phyloP scores from a whole-genome alignment of 2,113 vertebrate genomes.

The Prionailurus viverrinus region DNA sequence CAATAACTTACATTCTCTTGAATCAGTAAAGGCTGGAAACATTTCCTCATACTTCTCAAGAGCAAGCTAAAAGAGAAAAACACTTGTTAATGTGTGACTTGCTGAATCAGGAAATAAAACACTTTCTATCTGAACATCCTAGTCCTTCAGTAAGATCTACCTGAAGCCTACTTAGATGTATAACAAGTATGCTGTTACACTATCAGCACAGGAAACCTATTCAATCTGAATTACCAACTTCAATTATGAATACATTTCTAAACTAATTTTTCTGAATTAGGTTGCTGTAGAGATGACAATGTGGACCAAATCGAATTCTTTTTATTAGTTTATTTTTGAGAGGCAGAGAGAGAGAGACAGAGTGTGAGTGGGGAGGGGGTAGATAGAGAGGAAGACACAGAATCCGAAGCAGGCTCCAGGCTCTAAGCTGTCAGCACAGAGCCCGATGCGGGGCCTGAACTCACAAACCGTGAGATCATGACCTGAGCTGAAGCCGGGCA shows the following conservation, averaged over 20 bases:
- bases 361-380: too few relatives aligned
- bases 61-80: slow-evolving; percentile 90
- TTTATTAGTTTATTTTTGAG: too few relatives aligned
- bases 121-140: neutral
- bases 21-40: slow-evolving; percentile 99
- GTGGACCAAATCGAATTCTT: neutral
- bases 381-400: too few relatives aligned
- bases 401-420: too few relatives aligned
- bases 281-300: neutral
- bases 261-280: neutral
- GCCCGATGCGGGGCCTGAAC: too few relatives aligned
- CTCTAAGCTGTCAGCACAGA: too few relatives aligned
- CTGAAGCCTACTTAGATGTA: neutral
- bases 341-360: too few relatives aligned
- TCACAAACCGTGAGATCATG: too few relatives aligned
- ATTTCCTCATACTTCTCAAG: slow-evolving; percentile 99
- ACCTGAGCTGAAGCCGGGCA: too few relatives aligned
- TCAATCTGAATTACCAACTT: slow-evolving; percentile 47
- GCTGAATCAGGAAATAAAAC: neutral
- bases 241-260: slow-evolving; percentile 26
- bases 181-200: neutral
- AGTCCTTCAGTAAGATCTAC: neutral
- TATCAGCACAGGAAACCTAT: neutral
- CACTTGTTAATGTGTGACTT: neutral
- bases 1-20: slow-evolving; percentile 98